Percentiles rank a stretch among this genome's conserved stretches.
Evolutionary conservation across 1,140 invertebrate species (phyloP).

Genomic region (Tigriopus japonicus): DNA sequence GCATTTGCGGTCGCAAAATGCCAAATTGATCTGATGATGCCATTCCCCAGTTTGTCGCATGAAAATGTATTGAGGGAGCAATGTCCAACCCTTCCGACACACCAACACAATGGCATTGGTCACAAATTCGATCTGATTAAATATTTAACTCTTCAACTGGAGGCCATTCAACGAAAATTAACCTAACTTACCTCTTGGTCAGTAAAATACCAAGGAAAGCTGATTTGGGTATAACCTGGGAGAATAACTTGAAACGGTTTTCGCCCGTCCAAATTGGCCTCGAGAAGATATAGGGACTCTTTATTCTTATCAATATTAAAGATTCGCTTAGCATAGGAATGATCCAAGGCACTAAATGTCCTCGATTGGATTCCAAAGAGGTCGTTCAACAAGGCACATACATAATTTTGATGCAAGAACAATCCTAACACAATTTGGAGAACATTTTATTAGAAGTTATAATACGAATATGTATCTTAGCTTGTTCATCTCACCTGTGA

Average conservation of each 20-base stretch:
- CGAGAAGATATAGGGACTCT: conserved; percentile 50
- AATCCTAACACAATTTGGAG: conserved; percentile 21
- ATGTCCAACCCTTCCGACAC: conserved; percentile 67
- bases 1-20: conserved; percentile 47
- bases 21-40: conserved; percentile 57
- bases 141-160: not conserved
- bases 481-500: not conserved
- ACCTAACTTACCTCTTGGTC: conserved; percentile 36
- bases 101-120: conserved; percentile 68
- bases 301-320: conserved; percentile 61
- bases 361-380: conserved; percentile 76
- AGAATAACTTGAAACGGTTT: conserved; percentile 50
- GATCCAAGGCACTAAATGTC: conserved; percentile 62
- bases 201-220: conserved; percentile 63
- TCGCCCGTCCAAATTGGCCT: conserved; percentile 43
- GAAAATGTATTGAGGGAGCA: conserved; percentile 64
- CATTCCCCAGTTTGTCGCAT: conserved; percentile 75
- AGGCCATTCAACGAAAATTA: not conserved
- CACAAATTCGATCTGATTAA: conserved; percentile 41
- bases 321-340: conserved; percentile 62
- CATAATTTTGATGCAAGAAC: conserved; percentile 76
- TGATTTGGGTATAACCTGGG: conserved; percentile 67
- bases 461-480: not conserved
- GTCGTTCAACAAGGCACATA: conserved; percentile 68
- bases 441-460: not conserved